Conservation (phyloP, 2,888 invertebrate genomes). For the Nomada flava region DNA sequence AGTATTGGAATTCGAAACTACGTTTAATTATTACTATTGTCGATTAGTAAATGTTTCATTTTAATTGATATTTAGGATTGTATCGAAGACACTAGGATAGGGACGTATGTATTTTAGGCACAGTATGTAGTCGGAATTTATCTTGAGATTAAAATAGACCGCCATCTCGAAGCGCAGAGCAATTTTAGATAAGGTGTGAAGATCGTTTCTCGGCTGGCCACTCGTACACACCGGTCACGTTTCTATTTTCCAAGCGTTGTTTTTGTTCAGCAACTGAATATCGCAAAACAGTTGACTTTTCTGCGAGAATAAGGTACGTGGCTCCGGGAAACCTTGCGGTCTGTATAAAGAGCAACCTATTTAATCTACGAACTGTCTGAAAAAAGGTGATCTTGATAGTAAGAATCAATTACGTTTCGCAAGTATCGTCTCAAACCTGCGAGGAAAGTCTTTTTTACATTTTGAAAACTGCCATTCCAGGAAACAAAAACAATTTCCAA, state of each 20-base stretch:
- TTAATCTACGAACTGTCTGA: background rate
- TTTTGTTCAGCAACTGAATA: constrained; percentile 13
- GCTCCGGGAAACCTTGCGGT: background rate
- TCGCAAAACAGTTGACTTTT: constrained; percentile 23
- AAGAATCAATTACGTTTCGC: background rate
- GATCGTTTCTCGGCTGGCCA: constrained; percentile 7
- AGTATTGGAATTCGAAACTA: too few species aligned
- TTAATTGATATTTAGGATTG: too few species aligned
- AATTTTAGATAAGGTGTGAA: constrained; percentile 10
- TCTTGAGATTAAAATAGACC: constrained; percentile 2
- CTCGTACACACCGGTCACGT: constrained; percentile 18
- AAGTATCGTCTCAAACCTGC: background rate
- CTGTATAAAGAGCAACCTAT: background rate
- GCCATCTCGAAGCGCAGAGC: background rate
- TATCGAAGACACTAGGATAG: too few species aligned
- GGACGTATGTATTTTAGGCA: too few species aligned
- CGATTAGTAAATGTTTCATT: too few species aligned
- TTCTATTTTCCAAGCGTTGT: constrained; percentile 21
- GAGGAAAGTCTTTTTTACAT: too few species aligned
- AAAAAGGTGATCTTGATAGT: background rate
- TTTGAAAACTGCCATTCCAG: background rate
- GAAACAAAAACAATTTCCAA: background rate
- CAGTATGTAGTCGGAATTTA: background rate
- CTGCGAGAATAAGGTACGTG: constrained; percentile 4
- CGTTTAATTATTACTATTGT: too few species aligned